Conservation (phyloP, 2,113 vertebrate species). For the Oryctolagus cuniculus region mOryCun1.1 NC_091435.1:3619501-3620000, state of each 20-base stretch:
- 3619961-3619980: too few relatives aligned
- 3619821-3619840: neutral
- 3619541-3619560: too few relatives aligned
- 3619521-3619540: neutral
- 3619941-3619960: rapidly evolving
- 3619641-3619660: too few relatives aligned
- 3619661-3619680: too few relatives aligned
- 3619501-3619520: neutral
- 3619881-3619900: rapidly evolving
- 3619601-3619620: too few relatives aligned
- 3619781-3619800: neutral
- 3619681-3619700: neutral
- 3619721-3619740: too few relatives aligned
- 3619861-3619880: neutral
- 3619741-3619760: too few relatives aligned
- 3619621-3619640: too few relatives aligned
- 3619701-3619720: rapidly evolving
- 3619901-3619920: rapidly evolving
- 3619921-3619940: rapidly evolving
- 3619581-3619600: rapidly evolving
- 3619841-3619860: rapidly evolving
- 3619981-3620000: neutral
- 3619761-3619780: neutral
- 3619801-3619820: neutral
- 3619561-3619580: neutral